phyloP scores from a whole-genome alignment of 2,888 invertebrate species.

The Dryobota labecula region DNA sequence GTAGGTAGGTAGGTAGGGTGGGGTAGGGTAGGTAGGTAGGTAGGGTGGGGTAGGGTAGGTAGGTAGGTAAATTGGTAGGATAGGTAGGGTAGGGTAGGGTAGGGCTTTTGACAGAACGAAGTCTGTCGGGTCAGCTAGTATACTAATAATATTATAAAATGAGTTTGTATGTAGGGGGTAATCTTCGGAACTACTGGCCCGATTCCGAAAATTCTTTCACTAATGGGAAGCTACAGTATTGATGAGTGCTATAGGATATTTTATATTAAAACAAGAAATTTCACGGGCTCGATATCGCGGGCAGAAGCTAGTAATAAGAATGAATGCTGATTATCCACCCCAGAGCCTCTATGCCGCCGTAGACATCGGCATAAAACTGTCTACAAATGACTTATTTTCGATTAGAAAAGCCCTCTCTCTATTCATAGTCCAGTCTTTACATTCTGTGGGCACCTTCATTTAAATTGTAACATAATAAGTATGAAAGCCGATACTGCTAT shows the following conservation, averaged over 20 bases:
- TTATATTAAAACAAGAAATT: background rate
- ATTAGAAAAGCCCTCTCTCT: background rate
- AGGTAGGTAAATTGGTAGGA: too few species aligned
- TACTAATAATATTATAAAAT: background rate
- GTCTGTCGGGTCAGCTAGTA: too few species aligned
- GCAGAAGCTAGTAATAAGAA: background rate
- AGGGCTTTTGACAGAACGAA: too few species aligned
- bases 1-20: too few species aligned
- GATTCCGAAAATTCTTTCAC: background rate
- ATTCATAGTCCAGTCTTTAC: background rate
- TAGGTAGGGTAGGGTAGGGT: too few species aligned
- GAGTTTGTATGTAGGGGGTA: background rate
- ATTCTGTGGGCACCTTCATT: background rate
- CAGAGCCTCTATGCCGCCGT: background rate
- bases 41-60: too few species aligned
- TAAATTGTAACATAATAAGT: background rate
- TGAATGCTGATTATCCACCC: background rate
- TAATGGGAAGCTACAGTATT: background rate
- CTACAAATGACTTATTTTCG: background rate
- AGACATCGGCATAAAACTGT: background rate
- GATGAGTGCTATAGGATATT: background rate
- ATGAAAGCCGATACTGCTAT: background rate
- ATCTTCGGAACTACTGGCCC: too few species aligned
- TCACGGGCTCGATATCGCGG: too few species aligned
- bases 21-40: too few species aligned